Base-by-base conservation (phyloP, 64 coral and sea anemone species). In the Dendrophyllia cribrosa region DNA sequence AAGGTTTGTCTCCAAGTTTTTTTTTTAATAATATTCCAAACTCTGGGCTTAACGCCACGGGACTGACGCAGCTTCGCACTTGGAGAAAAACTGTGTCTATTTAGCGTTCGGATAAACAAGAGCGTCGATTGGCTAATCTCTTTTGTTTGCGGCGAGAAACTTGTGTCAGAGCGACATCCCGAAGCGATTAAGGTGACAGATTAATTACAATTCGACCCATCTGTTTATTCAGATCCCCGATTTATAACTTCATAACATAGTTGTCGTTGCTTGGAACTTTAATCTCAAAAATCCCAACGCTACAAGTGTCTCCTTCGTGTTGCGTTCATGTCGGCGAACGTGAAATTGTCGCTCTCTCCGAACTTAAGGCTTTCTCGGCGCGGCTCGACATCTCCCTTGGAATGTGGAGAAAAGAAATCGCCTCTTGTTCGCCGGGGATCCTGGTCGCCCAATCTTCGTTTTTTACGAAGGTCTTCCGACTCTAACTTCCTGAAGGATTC, bases 1-100 rank as follows among this genome's bases (percentile, higher is more conserved):
- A 97, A 91, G 95, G 95, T 97, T 20, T 13, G 91, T 91, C 5
- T 25, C 17, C 9, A 8, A 19, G 17, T 19, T 47, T 63, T 11
- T 34, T 21, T 43, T 13, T 16, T 21, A 6, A 17, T 23, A 2
- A 34, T 79, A 64, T 47, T 66, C 10, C 22, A 17, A 62, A 65
- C 26, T 84, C 43, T 49, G 16, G 67, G 7, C 11, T 13, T 14
- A 17, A 50, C 63, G 3, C 46, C 19, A 19, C 72, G 48, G 44
- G 12, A 49, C 3, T 24, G 72, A 75, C 19, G 19, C 62, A 22
- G 16, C 21, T 68, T 66, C 7, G 10, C 3, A 2, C n/a, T 84
- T 9, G 62, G 48, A 24, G 49, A 24, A 26, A 56, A 65, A 5
- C 14, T 58, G 15, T 51, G 20, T 51, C 45, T 50, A 22, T 84